These are phyloP conservation scores for Ganaspis sp. DNA, from an alignment of 1,140 invertebrate genomes.

Conservation along the genomic window DNA sequence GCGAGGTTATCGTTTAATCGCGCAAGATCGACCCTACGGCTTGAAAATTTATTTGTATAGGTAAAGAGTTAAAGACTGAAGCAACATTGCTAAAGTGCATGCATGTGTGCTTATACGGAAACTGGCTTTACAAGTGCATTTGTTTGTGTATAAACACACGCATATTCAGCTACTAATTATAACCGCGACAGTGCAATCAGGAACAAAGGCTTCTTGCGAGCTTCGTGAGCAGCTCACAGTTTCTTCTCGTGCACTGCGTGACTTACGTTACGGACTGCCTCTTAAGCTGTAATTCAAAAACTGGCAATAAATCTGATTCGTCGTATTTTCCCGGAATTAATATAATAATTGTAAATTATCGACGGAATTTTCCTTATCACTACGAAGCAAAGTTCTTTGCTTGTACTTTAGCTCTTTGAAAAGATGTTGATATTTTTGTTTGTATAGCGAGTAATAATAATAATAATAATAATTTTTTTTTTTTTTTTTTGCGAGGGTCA, in stretches of 20 bases:
- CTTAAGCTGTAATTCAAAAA: conserved; percentile 66
- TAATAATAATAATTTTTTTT: too few species aligned
- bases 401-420: too few species aligned
- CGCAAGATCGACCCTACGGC: neutral
- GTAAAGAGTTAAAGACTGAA: neutral
- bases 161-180: conserved; percentile 67
- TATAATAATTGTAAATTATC: conserved; percentile 73
- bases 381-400: too few species aligned
- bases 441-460: too few species aligned
- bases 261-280: conserved; percentile 60
- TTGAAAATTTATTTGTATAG: neutral
- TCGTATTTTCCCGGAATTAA: conserved; percentile 57
- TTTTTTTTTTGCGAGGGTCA: too few species aligned
- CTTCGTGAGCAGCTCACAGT: conserved; percentile 42
- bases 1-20: conserved; percentile 19
- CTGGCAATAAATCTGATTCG: conserved; percentile 69
- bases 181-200: conserved; percentile 65
- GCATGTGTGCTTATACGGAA: neutral
- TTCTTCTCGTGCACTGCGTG: conserved; percentile 59
- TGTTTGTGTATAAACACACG: conserved; percentile 4
- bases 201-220: conserved; percentile 59
- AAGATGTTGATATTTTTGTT: too few species aligned
- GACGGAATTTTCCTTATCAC: conserved; percentile 58
- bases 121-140: neutral
- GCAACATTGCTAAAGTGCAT: neutral